Base-by-base conservation (phyloP, 2,888 invertebrate genomes). In the Resseliella maxima region DNA sequence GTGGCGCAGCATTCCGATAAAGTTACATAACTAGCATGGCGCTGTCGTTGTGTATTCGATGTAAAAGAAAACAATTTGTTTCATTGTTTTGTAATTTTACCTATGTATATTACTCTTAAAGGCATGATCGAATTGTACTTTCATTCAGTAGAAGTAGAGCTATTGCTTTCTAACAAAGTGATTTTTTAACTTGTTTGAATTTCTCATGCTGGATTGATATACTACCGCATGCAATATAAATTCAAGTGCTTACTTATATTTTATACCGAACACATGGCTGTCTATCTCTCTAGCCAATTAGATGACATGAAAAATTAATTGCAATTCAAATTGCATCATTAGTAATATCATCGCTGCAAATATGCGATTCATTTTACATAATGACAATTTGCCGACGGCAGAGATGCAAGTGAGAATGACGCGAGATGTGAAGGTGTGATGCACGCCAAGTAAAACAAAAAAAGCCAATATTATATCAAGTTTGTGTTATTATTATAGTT, bases 241-340 rank as follows among this genome's bases (percentile, higher is more conserved):
- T 24, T 27, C 59, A 27, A 59, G 24, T 59, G 59, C 50, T 50
- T 0, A 24, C 5, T 59, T n/a, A 12, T 12, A 0, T 72, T 72
- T 27, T n/a, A 15, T 35, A 72, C 31, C 15, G 35, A 72, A 31
- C 31, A 35, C 27, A 72, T 72, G 18, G 72, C 72, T 72, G n/a
- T n/a, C n/a, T n/a, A n/a, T n/a, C 31, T 12, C 15, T 15, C 5
- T 1, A 12, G 72, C 72, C 72, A 72, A 72, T 72, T 72, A 72
- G 72, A 72, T 72, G 31, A 35, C 72, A 72, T 72, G 72, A 72
- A 72, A 72, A 72, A 72, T 72, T 72, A 72, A 72, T 72, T 31
- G 72, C 72, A 72, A 72, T 72, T 72, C 72, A 72, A 72, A 72
- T 72, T 72, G 31, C 72, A 72, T 72, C 27, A 72, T 72, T 72